Conservation (phyloP, 2,113 vertebrate species). For the Pampusana beccarii region DNA sequence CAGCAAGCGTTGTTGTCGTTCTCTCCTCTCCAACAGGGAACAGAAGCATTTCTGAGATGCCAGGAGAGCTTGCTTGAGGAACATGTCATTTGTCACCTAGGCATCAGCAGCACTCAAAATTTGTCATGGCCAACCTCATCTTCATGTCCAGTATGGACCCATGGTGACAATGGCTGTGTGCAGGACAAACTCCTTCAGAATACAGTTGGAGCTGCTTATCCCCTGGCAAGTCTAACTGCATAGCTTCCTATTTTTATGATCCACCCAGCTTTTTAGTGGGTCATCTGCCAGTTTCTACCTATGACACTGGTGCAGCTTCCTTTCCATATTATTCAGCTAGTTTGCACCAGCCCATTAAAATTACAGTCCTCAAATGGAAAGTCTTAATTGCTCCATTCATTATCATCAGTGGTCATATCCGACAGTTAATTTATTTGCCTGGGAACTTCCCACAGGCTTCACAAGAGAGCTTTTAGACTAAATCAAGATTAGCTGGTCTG, state of each 20-base stretch:
- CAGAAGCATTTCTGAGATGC: not conserved
- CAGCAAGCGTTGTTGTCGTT: not conserved
- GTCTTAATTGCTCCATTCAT: constrained; percentile 57
- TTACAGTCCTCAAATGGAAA: constrained; percentile 55
- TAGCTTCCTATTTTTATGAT: constrained; percentile 53
- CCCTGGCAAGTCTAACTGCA: not conserved
- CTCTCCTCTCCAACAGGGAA: not conserved
- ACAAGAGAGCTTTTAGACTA: not conserved
- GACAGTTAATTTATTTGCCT: not conserved
- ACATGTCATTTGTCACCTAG: not conserved
- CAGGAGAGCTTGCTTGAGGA: not conserved
- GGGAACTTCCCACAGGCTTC: constrained; percentile 16
- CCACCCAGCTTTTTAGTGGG: constrained; percentile 43
- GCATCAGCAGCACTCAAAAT: not conserved
- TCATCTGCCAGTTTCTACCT: constrained; percentile 5
- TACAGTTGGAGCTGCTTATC: not conserved
- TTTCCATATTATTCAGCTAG: not conserved
- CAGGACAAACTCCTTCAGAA: not conserved
- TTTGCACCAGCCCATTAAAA: not conserved
- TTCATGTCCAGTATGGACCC: not conserved
- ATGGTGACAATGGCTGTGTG: not conserved
- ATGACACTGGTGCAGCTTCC: constrained; percentile 35
- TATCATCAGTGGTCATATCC: constrained; percentile 26
- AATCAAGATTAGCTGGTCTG: not conserved
- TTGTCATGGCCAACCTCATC: not conserved